These are phyloP conservation scores for Drosophila saltans DNA, from an alignment of 1,140 invertebrate species.

Conservation along the genomic window DNA sequence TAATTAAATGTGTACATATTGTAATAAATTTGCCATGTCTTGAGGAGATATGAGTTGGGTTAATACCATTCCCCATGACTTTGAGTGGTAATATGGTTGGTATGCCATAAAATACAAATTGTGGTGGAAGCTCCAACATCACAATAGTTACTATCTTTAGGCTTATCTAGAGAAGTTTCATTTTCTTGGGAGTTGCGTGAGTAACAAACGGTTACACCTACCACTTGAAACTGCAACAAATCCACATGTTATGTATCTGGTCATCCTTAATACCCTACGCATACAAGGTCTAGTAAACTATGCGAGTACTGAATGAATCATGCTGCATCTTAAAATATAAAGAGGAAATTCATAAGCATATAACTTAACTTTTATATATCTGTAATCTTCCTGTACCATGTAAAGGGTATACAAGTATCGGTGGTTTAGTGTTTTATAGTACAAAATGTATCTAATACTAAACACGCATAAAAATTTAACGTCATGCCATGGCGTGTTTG, in stretches of 20 bases:
- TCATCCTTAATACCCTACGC: constrained; percentile 21
- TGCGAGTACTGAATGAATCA: background rate
- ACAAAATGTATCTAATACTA: background rate
- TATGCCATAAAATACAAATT: constrained; percentile 38
- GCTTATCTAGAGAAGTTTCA: constrained; percentile 39
- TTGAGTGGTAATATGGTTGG: constrained; percentile 3
- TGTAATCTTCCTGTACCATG: background rate
- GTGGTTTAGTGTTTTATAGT: background rate
- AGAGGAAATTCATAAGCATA: no score
- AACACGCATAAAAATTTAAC: constrained; percentile 78
- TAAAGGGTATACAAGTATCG: background rate
- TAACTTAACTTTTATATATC: no score
- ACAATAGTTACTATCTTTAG: constrained; percentile 28
- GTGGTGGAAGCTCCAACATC: constrained; percentile 16
- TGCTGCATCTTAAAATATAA: background rate
- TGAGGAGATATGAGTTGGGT: background rate
- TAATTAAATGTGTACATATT: constrained; percentile 53
- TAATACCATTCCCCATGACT: constrained; percentile 49
- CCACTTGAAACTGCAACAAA: constrained; percentile 50
- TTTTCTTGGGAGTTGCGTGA: constrained; percentile 71
- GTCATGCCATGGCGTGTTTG: constrained; percentile 74
- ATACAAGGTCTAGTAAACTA: no score
- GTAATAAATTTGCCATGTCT: constrained; percentile 38
- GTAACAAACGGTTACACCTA: constrained; percentile 57
- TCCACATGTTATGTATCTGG: constrained; percentile 7